Base-by-base conservation (phyloP, 2,113 vertebrate species). In the Gallinago media region DNA sequence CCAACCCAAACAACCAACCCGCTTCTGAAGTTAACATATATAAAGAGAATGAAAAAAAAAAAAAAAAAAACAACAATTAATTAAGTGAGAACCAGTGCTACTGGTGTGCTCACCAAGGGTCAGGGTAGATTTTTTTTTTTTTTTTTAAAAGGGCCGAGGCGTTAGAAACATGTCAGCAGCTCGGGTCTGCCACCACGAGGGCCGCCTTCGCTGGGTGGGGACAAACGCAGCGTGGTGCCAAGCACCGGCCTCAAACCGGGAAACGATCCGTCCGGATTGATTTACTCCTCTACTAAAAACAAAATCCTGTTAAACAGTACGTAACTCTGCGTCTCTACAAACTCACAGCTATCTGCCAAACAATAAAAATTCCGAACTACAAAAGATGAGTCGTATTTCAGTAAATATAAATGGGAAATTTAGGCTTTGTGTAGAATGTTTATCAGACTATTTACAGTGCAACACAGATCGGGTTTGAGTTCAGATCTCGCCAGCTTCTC, bases 401-500 rank as follows among this genome's bases (percentile, higher is more conserved):
- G 97, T 97, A 98, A 97, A 98, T 98, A 98, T 95, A 98, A 98
- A 98, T 97, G 97, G 94, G 92, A 85, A 96, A 87, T 93, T 97
- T 90, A 92, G 97, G 97, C 96, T 83, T 93, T 94, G 96, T 95
- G 96, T 94, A 81, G 91, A 93, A 97, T 46, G 63, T 96, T 90
- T 96, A 66, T 96, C 92, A 50, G 96, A 96, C 94, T 98, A 98
- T 98, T 93, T 98, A 98, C 97, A 98, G 97, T 54, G 94, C 93
- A 96, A 96, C 90, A 92, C 88, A 80, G 65, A 86, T 80, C 50
- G 0, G 50, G 8, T 74, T 50, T 34, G 54, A 88, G 92, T 78
- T 99, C 97, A 99, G 97, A 99, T 98, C 98, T 99, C 99, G 56
- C 99, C 99, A 40, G 98, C 98, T 96, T 99, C 99, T 98, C 99